phyloP scores from a whole-genome alignment of 2,888 invertebrate genomes.

The Archips xylosteana region DNA sequence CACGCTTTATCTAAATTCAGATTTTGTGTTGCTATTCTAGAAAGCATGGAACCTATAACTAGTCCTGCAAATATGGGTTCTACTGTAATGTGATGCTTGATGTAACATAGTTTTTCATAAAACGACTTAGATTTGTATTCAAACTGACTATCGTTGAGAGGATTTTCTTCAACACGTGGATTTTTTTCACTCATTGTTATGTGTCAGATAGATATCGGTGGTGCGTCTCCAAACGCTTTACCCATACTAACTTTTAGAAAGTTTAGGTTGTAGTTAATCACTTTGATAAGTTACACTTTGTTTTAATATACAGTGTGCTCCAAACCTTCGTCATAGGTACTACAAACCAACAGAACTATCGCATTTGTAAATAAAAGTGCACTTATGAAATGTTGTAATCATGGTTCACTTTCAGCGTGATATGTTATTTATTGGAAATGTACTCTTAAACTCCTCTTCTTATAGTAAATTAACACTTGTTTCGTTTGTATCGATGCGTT shows the following conservation, averaged over 20 bases:
- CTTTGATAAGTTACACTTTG: slow-evolving; percentile 23
- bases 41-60: slow-evolving; percentile 87
- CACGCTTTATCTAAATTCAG: slow-evolving; percentile 78
- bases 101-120: slow-evolving; percentile 76
- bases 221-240: slow-evolving; percentile 11
- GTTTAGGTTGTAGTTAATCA: slow-evolving; percentile 6
- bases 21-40: slow-evolving; percentile 88
- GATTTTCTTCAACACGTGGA: slow-evolving; percentile 59
- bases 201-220: background rate
- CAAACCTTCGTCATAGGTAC: background rate
- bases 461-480: background rate
- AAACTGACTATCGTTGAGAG: slow-evolving; percentile 57
- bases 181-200: slow-evolving; percentile 30
- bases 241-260: slow-evolving; percentile 8
- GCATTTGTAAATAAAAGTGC: background rate
- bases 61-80: slow-evolving; percentile 90
- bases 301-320: slow-evolving; percentile 32
- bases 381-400: slow-evolving; percentile 2
- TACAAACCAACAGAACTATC: background rate
- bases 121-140: slow-evolving; percentile 73
- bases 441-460: background rate
- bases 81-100: slow-evolving; percentile 85
- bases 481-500: slow-evolving; percentile 13
- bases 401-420: background rate
- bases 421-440: background rate